A percentile compares a stretch with the other conserved stretches of the same genome.
These are phyloP conservation scores for Listrodromus nycthemerus DNA, from an alignment of 2,888 invertebrate species.

Conservation along the genomic window DNA sequence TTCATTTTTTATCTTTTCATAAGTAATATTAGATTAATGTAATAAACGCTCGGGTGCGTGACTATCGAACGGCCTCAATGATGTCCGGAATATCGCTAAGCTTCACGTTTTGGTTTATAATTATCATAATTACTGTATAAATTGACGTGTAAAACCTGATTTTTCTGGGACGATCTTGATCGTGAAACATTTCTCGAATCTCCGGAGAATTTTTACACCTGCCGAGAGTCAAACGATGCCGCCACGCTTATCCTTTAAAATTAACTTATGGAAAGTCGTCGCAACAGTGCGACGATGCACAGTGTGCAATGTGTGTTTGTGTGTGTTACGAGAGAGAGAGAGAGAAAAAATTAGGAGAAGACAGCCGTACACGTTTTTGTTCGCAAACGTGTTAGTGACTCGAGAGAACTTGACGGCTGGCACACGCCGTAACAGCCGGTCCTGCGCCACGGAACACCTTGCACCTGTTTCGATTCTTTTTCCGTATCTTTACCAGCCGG, in stretches of 20 bases:
- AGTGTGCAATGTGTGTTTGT: background rate
- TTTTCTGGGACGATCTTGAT: conserved; percentile 13
- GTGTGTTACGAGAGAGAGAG: background rate
- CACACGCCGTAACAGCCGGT: conserved; percentile 70
- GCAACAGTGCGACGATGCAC: conserved; percentile 11
- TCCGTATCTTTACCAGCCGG: conserved; percentile 51
- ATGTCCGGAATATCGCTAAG: background rate
- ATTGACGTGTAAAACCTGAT: background rate
- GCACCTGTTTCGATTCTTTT: conserved; percentile 67
- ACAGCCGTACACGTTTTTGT: conserved; percentile 6
- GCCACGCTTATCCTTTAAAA: conserved; percentile 31
- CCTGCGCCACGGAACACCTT: conserved; percentile 58
- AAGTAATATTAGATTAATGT: conserved; percentile 27
- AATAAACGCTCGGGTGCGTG: conserved; percentile 34
- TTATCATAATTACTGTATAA: background rate
- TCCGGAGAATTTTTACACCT: conserved; percentile 37
- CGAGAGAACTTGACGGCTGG: conserved; percentile 68
- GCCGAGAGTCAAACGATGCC: conserved; percentile 23
- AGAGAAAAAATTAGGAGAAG: background rate
- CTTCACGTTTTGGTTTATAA: background rate
- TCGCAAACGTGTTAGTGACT: conserved; percentile 1
- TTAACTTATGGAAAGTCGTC: conserved; percentile 24
- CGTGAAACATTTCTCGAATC: conserved; percentile 17
- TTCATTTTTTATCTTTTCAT: conserved; percentile 45
- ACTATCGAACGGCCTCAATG: background rate